Conservation (phyloP, 1,140 invertebrate species). For the Cydia amplana region DNA sequence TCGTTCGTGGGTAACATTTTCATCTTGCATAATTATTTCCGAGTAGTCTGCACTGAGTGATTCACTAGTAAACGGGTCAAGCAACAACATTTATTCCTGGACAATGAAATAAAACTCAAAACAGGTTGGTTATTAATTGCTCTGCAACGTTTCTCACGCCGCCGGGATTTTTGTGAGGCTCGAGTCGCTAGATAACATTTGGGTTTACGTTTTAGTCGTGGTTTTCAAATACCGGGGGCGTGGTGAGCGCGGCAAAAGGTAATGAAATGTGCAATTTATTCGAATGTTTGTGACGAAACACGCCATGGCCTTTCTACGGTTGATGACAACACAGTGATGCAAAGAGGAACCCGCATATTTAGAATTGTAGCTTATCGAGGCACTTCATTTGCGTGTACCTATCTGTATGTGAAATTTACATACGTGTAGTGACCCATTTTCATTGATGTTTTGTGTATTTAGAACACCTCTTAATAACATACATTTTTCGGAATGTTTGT, state of each 20-base stretch:
- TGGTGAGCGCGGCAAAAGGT: not conserved
- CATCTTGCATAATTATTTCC: slow-evolving; percentile 31
- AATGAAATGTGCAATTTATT: slow-evolving; percentile 18
- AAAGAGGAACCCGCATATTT: not conserved
- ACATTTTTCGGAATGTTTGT: too few relatives aligned
- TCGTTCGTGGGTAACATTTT: slow-evolving; percentile 12
- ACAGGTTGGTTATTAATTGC: slow-evolving; percentile 48
- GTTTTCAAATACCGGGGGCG: slow-evolving; percentile 13
- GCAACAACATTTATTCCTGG: slow-evolving; percentile 14
- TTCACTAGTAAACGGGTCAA: slow-evolving; percentile 36
- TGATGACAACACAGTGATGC: not conserved
- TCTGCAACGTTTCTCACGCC: slow-evolving; percentile 53
- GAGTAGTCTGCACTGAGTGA: slow-evolving; percentile 34
- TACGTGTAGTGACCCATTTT: too few relatives aligned
- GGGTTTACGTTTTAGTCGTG: slow-evolving; percentile 12
- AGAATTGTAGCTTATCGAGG: not conserved
- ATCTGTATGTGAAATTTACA: not conserved
- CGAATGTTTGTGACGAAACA: slow-evolving; percentile 9
- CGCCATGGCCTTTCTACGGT: not conserved
- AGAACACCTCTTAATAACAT: too few relatives aligned
- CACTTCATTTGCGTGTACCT: not conserved
- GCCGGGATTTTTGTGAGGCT: slow-evolving; percentile 18
- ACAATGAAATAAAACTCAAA: slow-evolving; percentile 51
- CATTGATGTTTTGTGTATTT: too few relatives aligned
- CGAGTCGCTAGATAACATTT: slow-evolving; percentile 8